Evolutionary conservation across 1,140 invertebrate genomes (phyloP), one percentile per base, ranked within the genome.

Genomic region (Agrypnia vestita): DNA sequence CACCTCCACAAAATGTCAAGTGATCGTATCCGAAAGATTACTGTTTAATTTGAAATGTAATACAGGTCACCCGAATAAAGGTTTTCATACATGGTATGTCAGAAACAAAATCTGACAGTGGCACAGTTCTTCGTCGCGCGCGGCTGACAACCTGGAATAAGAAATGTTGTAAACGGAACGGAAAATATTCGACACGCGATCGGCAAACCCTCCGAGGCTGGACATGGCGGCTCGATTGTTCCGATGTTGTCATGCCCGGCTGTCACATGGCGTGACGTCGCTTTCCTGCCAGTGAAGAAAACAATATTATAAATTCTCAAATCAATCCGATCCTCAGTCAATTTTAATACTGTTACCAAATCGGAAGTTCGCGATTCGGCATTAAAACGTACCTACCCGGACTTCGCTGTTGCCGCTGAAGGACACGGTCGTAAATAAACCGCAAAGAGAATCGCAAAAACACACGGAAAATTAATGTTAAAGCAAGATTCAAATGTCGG

Each of bases 131-230:
- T 21, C 56, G 43, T 4, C 56, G 21, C 51, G 51, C 15, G n/a
- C 13, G 35, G 62, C 35, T 35, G 1, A 35, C 35, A 43, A 67
- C 43, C 13, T 13, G 62, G 51, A 71, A 62, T 61, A 49, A 46
- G 47, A 76, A 46, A 17, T 76, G 47, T 76, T 59, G 44, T 44
- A 25, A 76, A 76, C 44, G 73, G 56, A 76, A 35, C 46, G 46
- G 73, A 55, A 76, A 62, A 76, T 76, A 56, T 76, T 44, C 73
- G 59, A 76, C 73, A 76, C 73, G 73, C 73, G 73, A 76, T 21
- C 13, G 12, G 46, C 11, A 74, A 56, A 74, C 55, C 46, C 64
- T 17, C 43, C 64, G 51, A 74, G 8, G 49, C 72, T 56, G 55
- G 73, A 71, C 67, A 44, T 44, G 59, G 21, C 59, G 21, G 67